Percentiles rank a stretch among this genome's conserved stretches.
Conservation (phyloP, 2,888 invertebrate genomes). For the Eilema caniola region DNA sequence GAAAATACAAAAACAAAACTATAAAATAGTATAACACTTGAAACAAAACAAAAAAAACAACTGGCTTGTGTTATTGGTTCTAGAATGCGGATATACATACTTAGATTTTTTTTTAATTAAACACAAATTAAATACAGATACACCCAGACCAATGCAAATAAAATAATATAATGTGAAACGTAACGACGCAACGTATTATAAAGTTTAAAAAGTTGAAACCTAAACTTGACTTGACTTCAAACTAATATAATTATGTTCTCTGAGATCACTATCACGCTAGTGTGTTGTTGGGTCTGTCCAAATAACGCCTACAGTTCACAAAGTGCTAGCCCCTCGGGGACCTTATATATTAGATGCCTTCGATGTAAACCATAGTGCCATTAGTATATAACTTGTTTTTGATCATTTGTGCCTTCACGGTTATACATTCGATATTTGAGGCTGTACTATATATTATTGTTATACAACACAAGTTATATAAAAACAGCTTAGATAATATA, state of each 20-base stretch:
- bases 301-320: slow-evolving; percentile 56
- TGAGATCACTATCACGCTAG: slow-evolving; percentile 17
- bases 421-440: slow-evolving; percentile 27
- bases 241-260: no score
- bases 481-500: neutral
- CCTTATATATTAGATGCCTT: slow-evolving; percentile 67
- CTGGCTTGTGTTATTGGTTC: no score
- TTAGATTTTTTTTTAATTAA: no score
- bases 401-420: slow-evolving; percentile 53
- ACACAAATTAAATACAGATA: no score
- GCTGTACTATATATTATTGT: slow-evolving; percentile 26
- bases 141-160: no score
- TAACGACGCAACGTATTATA: no score
- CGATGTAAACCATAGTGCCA: slow-evolving; percentile 48
- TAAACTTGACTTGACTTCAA: no score
- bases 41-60: neutral
- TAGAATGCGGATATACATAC: no score
- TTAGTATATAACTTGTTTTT: slow-evolving; percentile 44
- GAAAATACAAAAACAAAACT: no score
- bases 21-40: neutral
- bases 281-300: slow-evolving; percentile 23
- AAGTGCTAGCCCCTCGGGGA: slow-evolving; percentile 71
- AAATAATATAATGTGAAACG: no score
- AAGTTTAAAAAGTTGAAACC: no score
- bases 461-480: neutral